A percentile compares a stretch with the other conserved stretches of the same genome.
Conservation (phyloP, 1,140 invertebrate species). For the Drosophila subpulchrella region DNA sequence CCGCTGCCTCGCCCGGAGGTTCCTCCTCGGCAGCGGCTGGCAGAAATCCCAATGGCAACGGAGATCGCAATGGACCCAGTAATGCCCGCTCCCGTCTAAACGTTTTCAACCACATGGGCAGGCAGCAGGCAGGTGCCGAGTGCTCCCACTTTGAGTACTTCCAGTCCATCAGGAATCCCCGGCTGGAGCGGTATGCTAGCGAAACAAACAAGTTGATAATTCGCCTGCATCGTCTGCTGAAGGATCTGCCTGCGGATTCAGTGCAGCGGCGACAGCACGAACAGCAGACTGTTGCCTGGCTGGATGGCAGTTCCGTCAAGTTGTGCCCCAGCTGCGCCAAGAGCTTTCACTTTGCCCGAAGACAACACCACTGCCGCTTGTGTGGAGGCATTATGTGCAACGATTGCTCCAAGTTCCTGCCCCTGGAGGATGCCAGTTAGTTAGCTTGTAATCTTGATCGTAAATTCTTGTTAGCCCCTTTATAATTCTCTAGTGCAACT, state of each 20-base stretch:
- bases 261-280: slow-evolving; percentile 93
- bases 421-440: slow-evolving; percentile 93
- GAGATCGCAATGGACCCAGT: slow-evolving; percentile 23
- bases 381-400: slow-evolving; percentile 98
- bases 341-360: slow-evolving; percentile 93
- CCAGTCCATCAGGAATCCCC: slow-evolving; percentile 89
- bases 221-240: slow-evolving; percentile 95
- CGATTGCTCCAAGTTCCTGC: slow-evolving; percentile 95
- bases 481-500: slow-evolving; percentile 56
- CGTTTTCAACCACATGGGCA: slow-evolving; percentile 86
- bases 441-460: background rate
- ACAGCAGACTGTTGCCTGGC: slow-evolving; percentile 94
- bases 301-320: slow-evolving; percentile 95
- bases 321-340: slow-evolving; percentile 96
- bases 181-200: slow-evolving; percentile 94
- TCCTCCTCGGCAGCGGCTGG: background rate
- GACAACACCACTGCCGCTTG: slow-evolving; percentile 98
- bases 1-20: background rate
- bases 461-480: background rate
- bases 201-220: slow-evolving; percentile 98
- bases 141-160: slow-evolving; percentile 92
- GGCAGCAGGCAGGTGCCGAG: slow-evolving; percentile 88
- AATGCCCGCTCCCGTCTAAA: slow-evolving; percentile 63
- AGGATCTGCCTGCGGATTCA: slow-evolving; percentile 92
- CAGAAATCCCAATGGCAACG: slow-evolving; percentile 18